Conservation (phyloP, 2,113 vertebrate genomes). For the Machaerirhynchus nigripectus region DNA sequence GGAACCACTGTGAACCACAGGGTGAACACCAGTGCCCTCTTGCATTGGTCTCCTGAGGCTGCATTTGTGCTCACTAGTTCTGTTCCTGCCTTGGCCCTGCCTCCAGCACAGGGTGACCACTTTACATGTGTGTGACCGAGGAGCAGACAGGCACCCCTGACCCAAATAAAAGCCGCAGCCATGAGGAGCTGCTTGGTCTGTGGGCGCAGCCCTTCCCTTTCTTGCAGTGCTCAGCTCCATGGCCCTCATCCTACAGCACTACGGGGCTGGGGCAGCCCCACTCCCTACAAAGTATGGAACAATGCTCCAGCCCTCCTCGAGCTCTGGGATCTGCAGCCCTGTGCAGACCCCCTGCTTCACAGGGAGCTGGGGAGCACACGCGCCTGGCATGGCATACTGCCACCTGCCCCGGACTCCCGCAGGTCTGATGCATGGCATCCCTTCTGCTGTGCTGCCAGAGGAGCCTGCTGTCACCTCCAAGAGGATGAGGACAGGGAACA, state of each 20-base stretch:
- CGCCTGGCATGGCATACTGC: background rate
- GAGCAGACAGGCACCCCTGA: background rate
- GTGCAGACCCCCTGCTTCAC: fast-evolving
- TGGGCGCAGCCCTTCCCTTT: background rate
- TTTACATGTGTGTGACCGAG: background rate
- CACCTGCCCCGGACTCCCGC: background rate
- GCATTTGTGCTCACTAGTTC: background rate
- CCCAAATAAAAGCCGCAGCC: fast-evolving
- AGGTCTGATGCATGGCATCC: background rate
- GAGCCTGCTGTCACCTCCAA: background rate
- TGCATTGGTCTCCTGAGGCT: background rate
- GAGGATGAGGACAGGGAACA: background rate
- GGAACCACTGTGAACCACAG: background rate
- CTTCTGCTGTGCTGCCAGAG: background rate
- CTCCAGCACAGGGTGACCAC: background rate
- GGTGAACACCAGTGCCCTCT: background rate
- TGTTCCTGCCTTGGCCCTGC: background rate
- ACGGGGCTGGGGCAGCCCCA: fast-evolving
- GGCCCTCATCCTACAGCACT: background rate
- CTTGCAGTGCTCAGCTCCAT: background rate
- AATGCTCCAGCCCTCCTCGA: background rate
- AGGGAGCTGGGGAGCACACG: fast-evolving
- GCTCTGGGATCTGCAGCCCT: background rate
- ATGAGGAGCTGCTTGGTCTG: background rate
- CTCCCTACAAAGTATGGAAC: fast-evolving